Conservation (phyloP, 1,140 invertebrate species). For the Lycorma delicatula region DNA sequence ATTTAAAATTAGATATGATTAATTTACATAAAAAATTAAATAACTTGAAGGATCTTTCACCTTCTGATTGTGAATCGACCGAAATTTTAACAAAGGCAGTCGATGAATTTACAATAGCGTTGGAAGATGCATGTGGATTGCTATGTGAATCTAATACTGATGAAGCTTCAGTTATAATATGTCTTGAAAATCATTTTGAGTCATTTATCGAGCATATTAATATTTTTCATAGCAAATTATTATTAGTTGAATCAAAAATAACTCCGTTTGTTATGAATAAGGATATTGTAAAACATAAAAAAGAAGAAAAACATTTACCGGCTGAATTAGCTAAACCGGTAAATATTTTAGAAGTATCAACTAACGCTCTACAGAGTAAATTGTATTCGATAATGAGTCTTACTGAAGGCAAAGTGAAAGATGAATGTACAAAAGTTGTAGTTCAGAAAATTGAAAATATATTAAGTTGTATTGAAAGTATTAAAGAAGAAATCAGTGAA, state of each 20-base stretch:
- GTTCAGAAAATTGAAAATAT: slow-evolving; percentile 2
- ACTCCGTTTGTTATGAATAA: neutral
- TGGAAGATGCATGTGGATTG: slow-evolving; percentile 19
- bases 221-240: neutral
- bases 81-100: slow-evolving; percentile 25
- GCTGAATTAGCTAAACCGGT: neutral
- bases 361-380: neutral
- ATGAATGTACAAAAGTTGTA: neutral
- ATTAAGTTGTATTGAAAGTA: neutral
- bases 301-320: neutral
- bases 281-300: neutral
- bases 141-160: slow-evolving; percentile 25
- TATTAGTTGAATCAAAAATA: neutral
- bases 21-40: neutral
- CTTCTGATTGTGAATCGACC: slow-evolving; percentile 21
- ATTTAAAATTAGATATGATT: neutral
- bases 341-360: neutral
- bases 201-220: slow-evolving; percentile 26
- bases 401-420: neutral
- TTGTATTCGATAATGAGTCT: neutral
- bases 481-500: neutral
- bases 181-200: slow-evolving; percentile 35
- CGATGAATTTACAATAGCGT: slow-evolving; percentile 17
- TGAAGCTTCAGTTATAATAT: slow-evolving; percentile 31
- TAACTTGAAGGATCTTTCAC: slow-evolving; percentile 6